Conservation (phyloP, 2,797 vertebrate genomes). For the Sternarchorhynchus goeldii region DNA sequence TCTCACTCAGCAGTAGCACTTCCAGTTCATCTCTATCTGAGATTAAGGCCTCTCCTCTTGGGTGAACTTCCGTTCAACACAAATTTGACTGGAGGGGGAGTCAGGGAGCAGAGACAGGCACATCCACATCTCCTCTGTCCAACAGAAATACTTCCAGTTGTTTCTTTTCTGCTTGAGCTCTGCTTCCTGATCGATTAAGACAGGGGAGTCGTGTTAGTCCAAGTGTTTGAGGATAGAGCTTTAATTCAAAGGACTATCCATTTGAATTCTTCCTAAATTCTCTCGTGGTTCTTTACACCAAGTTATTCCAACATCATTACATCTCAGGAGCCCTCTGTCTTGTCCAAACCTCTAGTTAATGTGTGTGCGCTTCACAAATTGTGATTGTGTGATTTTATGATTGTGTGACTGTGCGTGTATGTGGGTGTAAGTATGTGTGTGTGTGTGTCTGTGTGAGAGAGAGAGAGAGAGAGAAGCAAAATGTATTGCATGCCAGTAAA, state of each 20-base stretch:
- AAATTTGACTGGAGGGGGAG: constrained; percentile 22
- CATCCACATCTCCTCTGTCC: constrained; percentile 22
- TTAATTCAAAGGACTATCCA: constrained; percentile 42
- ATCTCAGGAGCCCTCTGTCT: constrained; percentile 21
- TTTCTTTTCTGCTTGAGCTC: constrained; percentile 15
- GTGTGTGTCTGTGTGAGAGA: not conserved
- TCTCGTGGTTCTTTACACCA: constrained; percentile 22
- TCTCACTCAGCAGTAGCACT: not conserved
- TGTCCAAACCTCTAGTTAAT: constrained; percentile 25
- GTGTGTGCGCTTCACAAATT: constrained; percentile 23
- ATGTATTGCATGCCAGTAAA: constrained; percentile 17
- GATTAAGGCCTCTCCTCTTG: constrained; percentile 35
- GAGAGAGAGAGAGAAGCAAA: too few species aligned
- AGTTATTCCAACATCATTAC: constrained; percentile 31
- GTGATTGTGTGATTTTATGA: constrained; percentile 7
- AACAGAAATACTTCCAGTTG: constrained; percentile 37
- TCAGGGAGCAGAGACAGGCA: constrained; percentile 9
- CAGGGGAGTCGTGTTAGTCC: constrained; percentile 15
- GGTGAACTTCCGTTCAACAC: constrained; percentile 36
- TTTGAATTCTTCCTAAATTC: constrained; percentile 26
- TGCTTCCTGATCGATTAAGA: constrained; percentile 26
- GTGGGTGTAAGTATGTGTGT: constrained; percentile 14
- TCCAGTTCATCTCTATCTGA: constrained; percentile 15
- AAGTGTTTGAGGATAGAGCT: constrained; percentile 25
- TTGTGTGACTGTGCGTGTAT: constrained; percentile 9